A percentile compares a stretch with the other conserved stretches of the same genome.
Evolutionary conservation across 1,140 invertebrate species (phyloP).

Genomic region (Caenorhabditis inopinata): DNA sequence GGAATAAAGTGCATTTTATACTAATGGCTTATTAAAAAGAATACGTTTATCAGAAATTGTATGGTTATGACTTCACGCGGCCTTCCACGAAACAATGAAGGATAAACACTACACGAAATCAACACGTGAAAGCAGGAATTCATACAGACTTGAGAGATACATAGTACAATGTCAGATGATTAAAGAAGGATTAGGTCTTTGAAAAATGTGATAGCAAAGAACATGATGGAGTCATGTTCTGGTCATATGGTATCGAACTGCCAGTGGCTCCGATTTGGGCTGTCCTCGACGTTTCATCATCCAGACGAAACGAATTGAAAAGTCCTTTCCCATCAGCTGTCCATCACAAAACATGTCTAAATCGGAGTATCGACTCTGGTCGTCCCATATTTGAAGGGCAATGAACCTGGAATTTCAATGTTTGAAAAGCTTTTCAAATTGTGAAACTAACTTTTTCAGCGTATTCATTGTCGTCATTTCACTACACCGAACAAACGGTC

Average conservation of each 20-base stretch:
- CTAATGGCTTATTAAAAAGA: no score
- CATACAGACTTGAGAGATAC: not conserved
- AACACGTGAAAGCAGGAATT: no score
- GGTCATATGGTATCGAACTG: not conserved
- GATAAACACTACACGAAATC: no score
- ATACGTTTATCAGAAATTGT: no score
- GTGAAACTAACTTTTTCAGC: not conserved
- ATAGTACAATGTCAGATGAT: not conserved
- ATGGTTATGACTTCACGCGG: no score
- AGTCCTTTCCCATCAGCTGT: slow-evolving; percentile 94
- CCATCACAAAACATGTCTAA: slow-evolving; percentile 98
- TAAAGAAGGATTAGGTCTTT: not conserved
- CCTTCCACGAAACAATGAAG: no score
- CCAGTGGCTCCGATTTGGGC: not conserved
- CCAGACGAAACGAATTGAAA: slow-evolving; percentile 96
- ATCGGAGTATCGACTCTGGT: slow-evolving; percentile 90
- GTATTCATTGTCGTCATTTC: slow-evolving; percentile 44
- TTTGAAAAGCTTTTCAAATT: no score
- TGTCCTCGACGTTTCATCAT: slow-evolving; percentile 84
- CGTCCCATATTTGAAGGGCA: slow-evolving; percentile 87
- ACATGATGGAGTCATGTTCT: not conserved
- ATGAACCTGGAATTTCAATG: slow-evolving; percentile 82
- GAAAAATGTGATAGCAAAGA: not conserved
- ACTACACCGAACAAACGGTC: slow-evolving; percentile 25
- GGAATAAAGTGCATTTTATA: no score